Conservation (phyloP, 2,797 vertebrate genomes). For the Lycodopsis pacificus region DNA sequence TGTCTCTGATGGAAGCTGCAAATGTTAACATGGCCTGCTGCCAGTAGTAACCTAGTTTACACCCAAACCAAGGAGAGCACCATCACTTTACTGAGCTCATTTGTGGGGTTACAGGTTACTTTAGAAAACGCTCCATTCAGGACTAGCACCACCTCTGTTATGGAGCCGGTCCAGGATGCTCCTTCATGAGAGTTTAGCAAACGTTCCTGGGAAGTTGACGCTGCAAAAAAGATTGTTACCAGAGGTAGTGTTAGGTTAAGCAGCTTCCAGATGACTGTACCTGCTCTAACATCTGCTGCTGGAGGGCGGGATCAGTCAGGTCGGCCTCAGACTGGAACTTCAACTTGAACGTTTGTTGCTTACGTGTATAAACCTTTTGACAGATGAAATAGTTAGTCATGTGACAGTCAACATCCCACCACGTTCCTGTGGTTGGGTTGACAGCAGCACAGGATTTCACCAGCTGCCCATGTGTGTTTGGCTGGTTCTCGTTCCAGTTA, state of each 20-base stretch:
- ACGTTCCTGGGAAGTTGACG: background rate
- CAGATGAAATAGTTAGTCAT: conserved; percentile 24
- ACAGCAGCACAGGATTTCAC: conserved; percentile 1
- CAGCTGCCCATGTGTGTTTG: no score
- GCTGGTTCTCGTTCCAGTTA: conserved; percentile 44
- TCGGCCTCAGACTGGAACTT: conserved; percentile 48
- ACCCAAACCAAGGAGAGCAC: background rate
- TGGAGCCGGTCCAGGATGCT: background rate
- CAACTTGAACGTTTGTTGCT: conserved; percentile 16
- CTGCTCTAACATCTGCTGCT: conserved; percentile 55
- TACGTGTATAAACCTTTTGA: background rate
- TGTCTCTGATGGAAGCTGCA: no score
- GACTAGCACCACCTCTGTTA: background rate
- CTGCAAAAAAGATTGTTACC: background rate
- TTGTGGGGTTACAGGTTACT: background rate
- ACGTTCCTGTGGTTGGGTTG: background rate
- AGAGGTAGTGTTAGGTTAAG: no score
- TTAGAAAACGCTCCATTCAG: background rate
- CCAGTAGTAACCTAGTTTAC: background rate
- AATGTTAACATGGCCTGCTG: no score
- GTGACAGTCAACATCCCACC: conserved; percentile 5
- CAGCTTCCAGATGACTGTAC: conserved; percentile 17
- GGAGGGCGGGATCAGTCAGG: conserved; percentile 40
- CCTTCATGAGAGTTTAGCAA: background rate
- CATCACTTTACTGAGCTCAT: background rate